phyloP scores from a whole-genome alignment of 2,797 vertebrate genomes.

The Chrysocyon brachyurus region DNA sequence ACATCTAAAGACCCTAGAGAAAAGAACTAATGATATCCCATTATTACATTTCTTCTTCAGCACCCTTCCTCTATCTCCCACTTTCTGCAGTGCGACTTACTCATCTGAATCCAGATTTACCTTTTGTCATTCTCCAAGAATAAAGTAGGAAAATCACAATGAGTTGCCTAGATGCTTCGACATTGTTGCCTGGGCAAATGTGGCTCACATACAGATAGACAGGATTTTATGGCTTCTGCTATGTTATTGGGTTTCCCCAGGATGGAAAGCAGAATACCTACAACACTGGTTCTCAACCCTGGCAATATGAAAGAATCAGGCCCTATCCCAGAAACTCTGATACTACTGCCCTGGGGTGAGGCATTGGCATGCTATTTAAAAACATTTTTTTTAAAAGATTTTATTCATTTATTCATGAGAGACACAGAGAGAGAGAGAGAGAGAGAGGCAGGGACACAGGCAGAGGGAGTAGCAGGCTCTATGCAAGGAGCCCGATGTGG shows the following conservation, averaged over 20 bases:
- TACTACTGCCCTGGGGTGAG: background rate
- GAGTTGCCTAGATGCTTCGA: background rate
- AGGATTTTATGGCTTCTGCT: background rate
- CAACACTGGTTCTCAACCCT: background rate
- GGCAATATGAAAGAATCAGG: background rate
- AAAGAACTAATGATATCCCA: background rate
- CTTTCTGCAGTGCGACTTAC: background rate
- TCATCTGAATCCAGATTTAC: slow-evolving; percentile 18
- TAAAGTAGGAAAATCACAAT: background rate
- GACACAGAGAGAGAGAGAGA: too few species aligned
- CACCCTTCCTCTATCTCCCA: background rate
- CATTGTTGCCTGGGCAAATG: background rate
- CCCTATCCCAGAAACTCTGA: background rate
- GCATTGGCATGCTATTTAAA: background rate
- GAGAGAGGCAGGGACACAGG: too few species aligned
- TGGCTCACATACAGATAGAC: background rate
- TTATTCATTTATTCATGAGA: too few species aligned
- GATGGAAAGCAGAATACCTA: background rate
- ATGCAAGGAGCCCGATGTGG: too few species aligned
- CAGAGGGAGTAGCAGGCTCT: too few species aligned
- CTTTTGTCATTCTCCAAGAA: slow-evolving; percentile 3
- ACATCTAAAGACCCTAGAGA: background rate
- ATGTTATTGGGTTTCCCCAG: background rate
- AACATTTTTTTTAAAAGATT: too few species aligned
- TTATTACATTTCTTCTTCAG: background rate